phyloP scores from a whole-genome alignment of 2,888 invertebrate species.

The Cataglyphis cursor region DNA sequence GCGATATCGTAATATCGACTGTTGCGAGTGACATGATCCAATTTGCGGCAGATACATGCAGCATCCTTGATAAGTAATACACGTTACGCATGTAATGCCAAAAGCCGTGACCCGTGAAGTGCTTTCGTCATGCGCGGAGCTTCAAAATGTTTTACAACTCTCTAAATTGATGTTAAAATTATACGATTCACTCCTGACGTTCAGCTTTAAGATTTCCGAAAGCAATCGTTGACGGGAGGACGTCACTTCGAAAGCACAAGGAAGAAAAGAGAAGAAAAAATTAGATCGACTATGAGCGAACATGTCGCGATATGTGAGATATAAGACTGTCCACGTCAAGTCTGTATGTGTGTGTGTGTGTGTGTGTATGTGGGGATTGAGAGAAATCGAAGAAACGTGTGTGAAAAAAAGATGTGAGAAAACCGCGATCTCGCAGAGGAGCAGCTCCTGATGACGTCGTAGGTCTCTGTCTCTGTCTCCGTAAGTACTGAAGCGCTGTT shows the following conservation, averaged over 20 bases:
- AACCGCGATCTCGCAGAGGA: slow-evolving; percentile 29
- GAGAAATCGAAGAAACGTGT: slow-evolving; percentile 39
- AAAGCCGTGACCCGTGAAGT: background rate
- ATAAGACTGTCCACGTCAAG: slow-evolving; percentile 37
- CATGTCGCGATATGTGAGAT: slow-evolving; percentile 28
- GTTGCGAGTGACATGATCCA: slow-evolving; percentile 34
- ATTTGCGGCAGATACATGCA: slow-evolving; percentile 4
- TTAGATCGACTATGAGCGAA: slow-evolving; percentile 19
- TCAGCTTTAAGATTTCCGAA: background rate
- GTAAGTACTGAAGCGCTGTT: slow-evolving; percentile 84
- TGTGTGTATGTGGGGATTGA: background rate
- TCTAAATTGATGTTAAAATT: slow-evolving; percentile 2
- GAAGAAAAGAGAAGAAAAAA: background rate
- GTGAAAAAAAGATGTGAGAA: slow-evolving; percentile 41
- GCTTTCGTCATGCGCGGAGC: slow-evolving; percentile 5
- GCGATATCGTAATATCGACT: slow-evolving; percentile 27
- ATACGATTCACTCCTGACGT: background rate
- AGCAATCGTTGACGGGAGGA: background rate
- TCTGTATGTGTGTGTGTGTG: background rate
- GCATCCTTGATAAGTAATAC: slow-evolving; percentile 30
- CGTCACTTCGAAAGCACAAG: slow-evolving; percentile 7
- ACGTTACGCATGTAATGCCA: slow-evolving; percentile 24
- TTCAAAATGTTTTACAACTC: background rate
- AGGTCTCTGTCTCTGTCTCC: slow-evolving; percentile 73
- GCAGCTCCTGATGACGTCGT: slow-evolving; percentile 63